Percentiles rank a stretch among this genome's conserved stretches.
Evolutionary conservation across 2,888 invertebrate species (phyloP).

Genomic region (Idaea biselata): DNA sequence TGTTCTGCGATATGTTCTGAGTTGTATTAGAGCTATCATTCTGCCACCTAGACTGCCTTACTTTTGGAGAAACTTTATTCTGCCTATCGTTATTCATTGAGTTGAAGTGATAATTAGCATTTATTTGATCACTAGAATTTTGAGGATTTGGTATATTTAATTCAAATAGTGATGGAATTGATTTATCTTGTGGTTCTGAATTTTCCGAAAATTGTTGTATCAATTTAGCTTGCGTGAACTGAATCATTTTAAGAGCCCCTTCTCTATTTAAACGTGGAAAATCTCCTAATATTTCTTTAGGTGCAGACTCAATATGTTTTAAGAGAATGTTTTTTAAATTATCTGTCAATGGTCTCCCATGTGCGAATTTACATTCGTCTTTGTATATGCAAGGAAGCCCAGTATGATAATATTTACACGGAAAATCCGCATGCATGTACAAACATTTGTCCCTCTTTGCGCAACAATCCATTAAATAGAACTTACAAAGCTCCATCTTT

Average conservation of each 20-base stretch:
- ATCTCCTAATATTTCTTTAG: slow-evolving; percentile 94
- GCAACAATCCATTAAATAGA: slow-evolving; percentile 97
- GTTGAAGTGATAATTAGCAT: slow-evolving; percentile 42
- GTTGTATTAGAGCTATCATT: slow-evolving; percentile 62
- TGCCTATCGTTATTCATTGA: slow-evolving; percentile 60
- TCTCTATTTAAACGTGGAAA: slow-evolving; percentile 91
- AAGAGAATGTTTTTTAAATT: slow-evolving; percentile 83
- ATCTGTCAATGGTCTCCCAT: slow-evolving; percentile 92
- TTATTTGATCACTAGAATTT: slow-evolving; percentile 38
- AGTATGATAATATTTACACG: slow-evolving; percentile 98
- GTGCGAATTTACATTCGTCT: slow-evolving; percentile 96
- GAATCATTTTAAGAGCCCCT: slow-evolving; percentile 83
- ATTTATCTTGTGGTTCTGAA: slow-evolving; percentile 55
- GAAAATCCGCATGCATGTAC: slow-evolving; percentile 98
- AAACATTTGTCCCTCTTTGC: slow-evolving; percentile 96
- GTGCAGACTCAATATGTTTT: slow-evolving; percentile 93
- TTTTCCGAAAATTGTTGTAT: slow-evolving; percentile 65
- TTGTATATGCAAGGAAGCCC: slow-evolving; percentile 91
- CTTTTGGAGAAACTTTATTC: slow-evolving; percentile 69
- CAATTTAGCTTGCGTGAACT: slow-evolving; percentile 68
- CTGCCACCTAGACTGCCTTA: slow-evolving; percentile 76
- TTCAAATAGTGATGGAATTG: slow-evolving; percentile 73
- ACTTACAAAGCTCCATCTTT: slow-evolving; percentile 97
- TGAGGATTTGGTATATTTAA: slow-evolving; percentile 69
- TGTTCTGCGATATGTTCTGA: slow-evolving; percentile 44